Base-by-base conservation (phyloP, 2,797 vertebrate species). In the Coccyzus lansbergi region DNA sequence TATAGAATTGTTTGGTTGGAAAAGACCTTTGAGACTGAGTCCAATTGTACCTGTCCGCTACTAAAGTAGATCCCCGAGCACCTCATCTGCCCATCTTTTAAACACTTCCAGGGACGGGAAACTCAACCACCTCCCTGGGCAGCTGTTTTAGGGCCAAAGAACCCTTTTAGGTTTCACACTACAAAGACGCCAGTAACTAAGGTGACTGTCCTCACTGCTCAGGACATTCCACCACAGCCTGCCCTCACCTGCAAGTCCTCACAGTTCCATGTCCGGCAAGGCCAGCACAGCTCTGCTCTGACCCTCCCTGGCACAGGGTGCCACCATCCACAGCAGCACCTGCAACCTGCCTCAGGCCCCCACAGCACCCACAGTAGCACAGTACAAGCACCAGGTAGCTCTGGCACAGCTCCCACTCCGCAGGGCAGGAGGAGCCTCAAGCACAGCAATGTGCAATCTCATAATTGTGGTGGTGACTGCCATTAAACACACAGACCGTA, bases 261-360 rank as follows among this genome's bases (percentile, higher is more conserved):
- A 31, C 25, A 25, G 20, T 4, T 58, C 51, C 65, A 55, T 8
- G 17, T 8, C 13, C 38, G 62, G n/a, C 38, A 24, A 26, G 14
- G 63, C 33, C 9, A 1, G 5, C 8, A 29, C 10, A 78, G 31
- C 9, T 64, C 56, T 81, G 34, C 8, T 62, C 0, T n/a, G 0
- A 31, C 4, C 3, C 7, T 15, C 22, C 7, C 34, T 7, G 15
- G 26, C 33, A 21, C 6, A 69, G 48, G 20, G 24, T 10, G 46
- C 24, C 25, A 9, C 44, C 22, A 42, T 38, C 20, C 51, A 7
- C 31, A 40, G 28, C 7, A 46, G 36, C 64, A 60, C 25, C 44
- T 7, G 2, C 33, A 52, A 56, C 40, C 63, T 58, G 46, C n/a
- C 77, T n/a, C 46, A 9, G 15, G 26, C 29, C 46, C 44, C 46